These are phyloP conservation scores for Cryptotis parvus DNA, from an alignment of 2,113 vertebrate species.

Conservation along the genomic window DNA sequence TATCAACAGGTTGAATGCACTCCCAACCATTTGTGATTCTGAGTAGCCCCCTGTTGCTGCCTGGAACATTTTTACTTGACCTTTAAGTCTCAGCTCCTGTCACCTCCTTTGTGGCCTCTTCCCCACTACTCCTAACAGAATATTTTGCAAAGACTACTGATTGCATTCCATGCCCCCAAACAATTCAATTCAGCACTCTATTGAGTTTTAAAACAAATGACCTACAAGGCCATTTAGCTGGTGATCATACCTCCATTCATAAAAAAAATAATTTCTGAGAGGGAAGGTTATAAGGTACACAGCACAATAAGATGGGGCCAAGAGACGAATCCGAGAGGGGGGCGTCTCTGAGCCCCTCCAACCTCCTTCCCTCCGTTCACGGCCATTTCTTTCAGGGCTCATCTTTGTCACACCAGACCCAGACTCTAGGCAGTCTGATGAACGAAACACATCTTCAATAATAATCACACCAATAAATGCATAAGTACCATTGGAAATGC, in stretches of 20 bases:
- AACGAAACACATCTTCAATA: conserved; percentile 1
- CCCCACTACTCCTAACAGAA: background rate
- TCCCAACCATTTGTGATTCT: background rate
- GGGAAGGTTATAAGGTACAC: background rate
- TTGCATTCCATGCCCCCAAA: background rate
- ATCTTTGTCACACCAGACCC: no score
- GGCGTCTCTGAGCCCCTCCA: background rate
- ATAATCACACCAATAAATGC: background rate
- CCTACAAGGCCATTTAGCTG: background rate
- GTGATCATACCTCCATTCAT: background rate
- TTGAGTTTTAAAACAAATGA: background rate
- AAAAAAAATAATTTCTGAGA: background rate
- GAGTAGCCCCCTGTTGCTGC: background rate
- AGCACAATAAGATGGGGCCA: no score
- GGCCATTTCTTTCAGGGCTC: no score
- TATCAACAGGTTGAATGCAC: background rate
- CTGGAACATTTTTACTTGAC: background rate
- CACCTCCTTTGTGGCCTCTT: background rate
- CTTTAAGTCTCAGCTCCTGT: background rate
- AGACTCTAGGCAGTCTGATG: background rate
- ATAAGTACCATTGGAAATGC: background rate
- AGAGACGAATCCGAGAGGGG: background rate
- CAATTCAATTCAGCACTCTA: background rate
- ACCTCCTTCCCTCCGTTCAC: background rate
- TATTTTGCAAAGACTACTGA: background rate